These are phyloP conservation scores for Arrhamphus sclerolepis DNA, from an alignment of 2,797 vertebrate genomes.

Conservation along the genomic window DNA sequence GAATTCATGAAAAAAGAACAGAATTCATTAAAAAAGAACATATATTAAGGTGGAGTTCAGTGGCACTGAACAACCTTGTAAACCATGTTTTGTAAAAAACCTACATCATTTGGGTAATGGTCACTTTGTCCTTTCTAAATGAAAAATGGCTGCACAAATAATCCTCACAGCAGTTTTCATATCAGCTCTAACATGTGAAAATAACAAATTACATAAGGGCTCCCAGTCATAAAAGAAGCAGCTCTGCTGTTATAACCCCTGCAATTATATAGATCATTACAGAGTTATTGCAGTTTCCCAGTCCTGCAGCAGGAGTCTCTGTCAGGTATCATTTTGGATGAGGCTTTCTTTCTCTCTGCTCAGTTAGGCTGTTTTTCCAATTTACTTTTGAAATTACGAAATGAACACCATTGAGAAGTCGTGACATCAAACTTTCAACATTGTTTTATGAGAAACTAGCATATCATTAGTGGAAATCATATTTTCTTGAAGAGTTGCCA, in stretches of 20 bases:
- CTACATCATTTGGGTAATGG: slow-evolving; percentile 1
- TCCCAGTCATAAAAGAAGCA: not conserved
- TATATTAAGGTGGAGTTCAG: not conserved
- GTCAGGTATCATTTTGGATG: slow-evolving; percentile 17
- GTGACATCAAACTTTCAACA: too few relatives aligned
- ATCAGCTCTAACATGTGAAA: slow-evolving; percentile 24
- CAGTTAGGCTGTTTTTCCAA: slow-evolving; percentile 16
- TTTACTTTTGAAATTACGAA: not conserved
- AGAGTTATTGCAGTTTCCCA: slow-evolving; percentile 17
- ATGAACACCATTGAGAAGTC: not conserved
- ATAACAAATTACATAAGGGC: slow-evolving; percentile 13
- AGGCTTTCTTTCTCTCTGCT: slow-evolving; percentile 4
- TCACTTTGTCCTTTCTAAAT: slow-evolving; percentile 9
- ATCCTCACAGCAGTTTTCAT: slow-evolving; percentile 16
- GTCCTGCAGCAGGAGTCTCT: not conserved
- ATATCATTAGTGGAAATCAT: too few relatives aligned
- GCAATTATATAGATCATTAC: slow-evolving; percentile 27
- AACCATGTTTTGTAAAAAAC: slow-evolving; percentile 6
- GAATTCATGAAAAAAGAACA: not conserved
- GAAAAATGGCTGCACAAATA: not conserved
- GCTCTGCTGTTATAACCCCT: slow-evolving; percentile 1
- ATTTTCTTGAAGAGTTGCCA: not conserved
- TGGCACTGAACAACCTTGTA: slow-evolving; percentile 1
- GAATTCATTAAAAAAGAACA: too few relatives aligned
- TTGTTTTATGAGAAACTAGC: too few relatives aligned